These are phyloP conservation scores for Synanthedon formicaeformis DNA, from an alignment of 2,888 invertebrate species.

Conservation along the genomic window DNA sequence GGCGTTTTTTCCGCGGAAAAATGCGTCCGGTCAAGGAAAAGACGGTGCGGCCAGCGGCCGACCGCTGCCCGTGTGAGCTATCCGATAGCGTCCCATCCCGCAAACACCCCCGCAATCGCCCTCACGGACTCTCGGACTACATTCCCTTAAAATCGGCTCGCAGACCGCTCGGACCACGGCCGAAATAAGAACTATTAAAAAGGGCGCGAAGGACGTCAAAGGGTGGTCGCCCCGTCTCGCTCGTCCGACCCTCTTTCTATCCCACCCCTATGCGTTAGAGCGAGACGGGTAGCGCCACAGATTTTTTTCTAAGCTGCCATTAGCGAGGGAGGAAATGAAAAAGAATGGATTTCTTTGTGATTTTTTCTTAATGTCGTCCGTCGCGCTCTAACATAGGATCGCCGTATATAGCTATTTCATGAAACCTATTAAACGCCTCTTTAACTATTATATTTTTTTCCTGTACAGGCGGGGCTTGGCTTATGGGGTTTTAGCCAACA, in stretches of 20 bases:
- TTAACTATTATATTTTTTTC: constrained; percentile 52
- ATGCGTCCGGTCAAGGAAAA: constrained; percentile 68
- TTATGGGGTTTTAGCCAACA: constrained; percentile 54
- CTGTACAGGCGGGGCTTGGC: constrained; percentile 60
- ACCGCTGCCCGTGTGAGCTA: constrained; percentile 24
- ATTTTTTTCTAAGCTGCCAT: constrained; percentile 67
- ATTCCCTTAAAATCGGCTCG: constrained; percentile 33
- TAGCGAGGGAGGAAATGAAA: constrained; percentile 68
- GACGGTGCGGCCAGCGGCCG: constrained; percentile 47
- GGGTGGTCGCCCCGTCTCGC: constrained; percentile 57
- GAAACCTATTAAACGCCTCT: constrained; percentile 55
- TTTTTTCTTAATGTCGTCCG: constrained; percentile 56
- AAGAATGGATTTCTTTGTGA: constrained; percentile 67
- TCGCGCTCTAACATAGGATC: constrained; percentile 46
- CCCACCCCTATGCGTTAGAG: constrained; percentile 52
- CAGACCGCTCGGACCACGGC: constrained; percentile 55
- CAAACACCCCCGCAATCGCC: constrained; percentile 10
- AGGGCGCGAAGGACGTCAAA: constrained; percentile 48
- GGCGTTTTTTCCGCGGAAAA: constrained; percentile 69
- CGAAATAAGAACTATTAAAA: constrained; percentile 64
- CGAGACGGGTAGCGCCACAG: constrained; percentile 51
- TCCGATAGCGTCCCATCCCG: constrained; percentile 11
- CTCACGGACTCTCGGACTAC: constrained; percentile 23
- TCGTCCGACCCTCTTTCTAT: constrained; percentile 47
- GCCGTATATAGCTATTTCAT: constrained; percentile 31